These are phyloP conservation scores for Alfaro cultratus DNA, from an alignment of 2,797 vertebrate species.

Conservation along the genomic window DNA sequence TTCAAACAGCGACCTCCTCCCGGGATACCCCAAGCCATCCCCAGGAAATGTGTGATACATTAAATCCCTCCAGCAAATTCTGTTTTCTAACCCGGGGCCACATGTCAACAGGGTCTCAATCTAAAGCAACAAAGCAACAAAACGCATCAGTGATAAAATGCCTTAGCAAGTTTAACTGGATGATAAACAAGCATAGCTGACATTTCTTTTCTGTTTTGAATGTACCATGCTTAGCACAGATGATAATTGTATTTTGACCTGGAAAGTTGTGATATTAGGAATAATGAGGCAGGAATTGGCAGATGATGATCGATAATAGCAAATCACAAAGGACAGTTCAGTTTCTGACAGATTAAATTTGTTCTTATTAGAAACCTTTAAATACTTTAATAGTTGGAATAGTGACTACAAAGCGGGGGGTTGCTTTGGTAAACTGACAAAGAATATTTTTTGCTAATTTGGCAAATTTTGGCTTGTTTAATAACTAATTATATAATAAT, in stretches of 20 bases:
- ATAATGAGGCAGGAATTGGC: neutral
- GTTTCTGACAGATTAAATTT: neutral
- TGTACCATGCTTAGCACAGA: neutral
- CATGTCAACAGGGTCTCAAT: neutral
- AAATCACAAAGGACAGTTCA: neutral
- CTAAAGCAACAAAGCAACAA: constrained; percentile 2
- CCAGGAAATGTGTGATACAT: neutral
- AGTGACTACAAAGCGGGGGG: neutral
- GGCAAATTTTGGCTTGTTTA: neutral
- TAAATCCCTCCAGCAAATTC: constrained; percentile 16
- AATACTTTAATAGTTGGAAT: neutral
- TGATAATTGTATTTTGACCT: neutral
- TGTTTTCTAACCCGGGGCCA: constrained; percentile 15
- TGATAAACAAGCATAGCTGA: neutral
- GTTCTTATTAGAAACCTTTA: neutral
- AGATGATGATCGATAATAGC: neutral
- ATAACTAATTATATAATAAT: neutral
- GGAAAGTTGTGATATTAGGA: neutral
- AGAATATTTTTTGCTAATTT: neutral
- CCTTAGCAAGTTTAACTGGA: neutral
- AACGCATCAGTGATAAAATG: constrained; percentile 1
- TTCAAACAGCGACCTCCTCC: neutral
- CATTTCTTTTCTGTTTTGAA: neutral
- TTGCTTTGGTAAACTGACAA: neutral
- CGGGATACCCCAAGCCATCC: neutral